phyloP scores from a whole-genome alignment of 1,140 invertebrate genomes.

The Dryas iulia region DNA sequence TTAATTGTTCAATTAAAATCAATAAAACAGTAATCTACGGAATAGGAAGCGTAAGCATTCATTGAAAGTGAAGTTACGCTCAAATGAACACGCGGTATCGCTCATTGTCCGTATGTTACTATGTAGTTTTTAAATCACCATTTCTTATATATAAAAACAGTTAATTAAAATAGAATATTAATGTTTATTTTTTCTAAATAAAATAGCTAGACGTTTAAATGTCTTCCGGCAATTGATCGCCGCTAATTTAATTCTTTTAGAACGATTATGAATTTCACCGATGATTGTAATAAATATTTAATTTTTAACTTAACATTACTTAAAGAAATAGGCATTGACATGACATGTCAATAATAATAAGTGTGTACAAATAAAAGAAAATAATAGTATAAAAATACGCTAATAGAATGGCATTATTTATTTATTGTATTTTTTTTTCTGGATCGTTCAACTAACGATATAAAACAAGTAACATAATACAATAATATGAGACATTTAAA shows the following conservation, averaged over 20 bases:
- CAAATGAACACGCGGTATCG: constrained; percentile 39
- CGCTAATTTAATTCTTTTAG: too few species aligned
- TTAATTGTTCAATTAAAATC: background rate
- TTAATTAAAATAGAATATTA: background rate
- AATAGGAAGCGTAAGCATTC: constrained; percentile 42
- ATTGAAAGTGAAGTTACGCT: constrained; percentile 50
- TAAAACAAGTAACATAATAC: background rate
- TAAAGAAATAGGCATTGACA: background rate
- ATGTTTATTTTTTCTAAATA: background rate
- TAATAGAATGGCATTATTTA: background rate
- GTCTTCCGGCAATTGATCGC: background rate
- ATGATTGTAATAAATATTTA: too few species aligned
- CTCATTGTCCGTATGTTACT: constrained; percentile 3
- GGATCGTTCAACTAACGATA: background rate
- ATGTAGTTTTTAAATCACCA: background rate
- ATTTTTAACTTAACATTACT: too few species aligned
- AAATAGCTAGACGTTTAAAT: background rate
- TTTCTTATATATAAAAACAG: background rate
- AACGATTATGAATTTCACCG: too few species aligned
- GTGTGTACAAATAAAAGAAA: background rate
- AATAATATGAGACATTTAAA: background rate
- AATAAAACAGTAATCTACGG: constrained; percentile 29
- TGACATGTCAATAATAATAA: too few species aligned
- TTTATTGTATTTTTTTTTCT: background rate
- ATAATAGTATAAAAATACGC: background rate